phyloP scores from a whole-genome alignment of 2,797 vertebrate genomes.

The Karalla daura region DNA sequence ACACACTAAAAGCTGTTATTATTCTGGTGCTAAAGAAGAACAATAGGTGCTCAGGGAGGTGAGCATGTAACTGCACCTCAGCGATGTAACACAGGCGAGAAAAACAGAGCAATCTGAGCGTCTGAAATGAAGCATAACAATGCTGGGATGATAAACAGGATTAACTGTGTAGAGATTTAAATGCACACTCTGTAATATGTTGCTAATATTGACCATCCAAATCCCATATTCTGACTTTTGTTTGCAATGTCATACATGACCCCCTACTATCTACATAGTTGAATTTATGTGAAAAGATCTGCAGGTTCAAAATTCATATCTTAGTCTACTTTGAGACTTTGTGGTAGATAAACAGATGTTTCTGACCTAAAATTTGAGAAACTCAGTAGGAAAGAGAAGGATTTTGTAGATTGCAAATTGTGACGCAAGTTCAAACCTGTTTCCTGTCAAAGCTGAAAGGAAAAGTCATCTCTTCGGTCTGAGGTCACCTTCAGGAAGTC shows the following conservation, averaged over 20 bases:
- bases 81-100: background rate
- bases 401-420: constrained; percentile 5
- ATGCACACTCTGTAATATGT: constrained; percentile 1
- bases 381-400: constrained; percentile 8
- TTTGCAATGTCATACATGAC: too few relatives aligned
- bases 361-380: background rate
- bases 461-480: background rate
- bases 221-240: too few relatives aligned
- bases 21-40: constrained; percentile 16
- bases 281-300: too few relatives aligned
- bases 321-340: too few relatives aligned
- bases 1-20: constrained; percentile 43
- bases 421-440: constrained; percentile 13
- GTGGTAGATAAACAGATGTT: background rate
- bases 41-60: background rate
- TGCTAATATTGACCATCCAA: background rate
- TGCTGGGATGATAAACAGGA: background rate
- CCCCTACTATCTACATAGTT: too few relatives aligned
- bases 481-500: background rate
- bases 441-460: background rate
- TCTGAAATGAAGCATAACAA: background rate
- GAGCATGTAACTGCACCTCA: constrained; percentile 10
- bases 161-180: background rate
- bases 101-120: constrained; percentile 27
- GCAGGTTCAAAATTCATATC: too few relatives aligned